A percentile compares a stretch with the other conserved stretches of the same genome.
Evolutionary conservation across 2,888 invertebrate species (phyloP).

Genomic region (Diloba caeruleocephala): DNA sequence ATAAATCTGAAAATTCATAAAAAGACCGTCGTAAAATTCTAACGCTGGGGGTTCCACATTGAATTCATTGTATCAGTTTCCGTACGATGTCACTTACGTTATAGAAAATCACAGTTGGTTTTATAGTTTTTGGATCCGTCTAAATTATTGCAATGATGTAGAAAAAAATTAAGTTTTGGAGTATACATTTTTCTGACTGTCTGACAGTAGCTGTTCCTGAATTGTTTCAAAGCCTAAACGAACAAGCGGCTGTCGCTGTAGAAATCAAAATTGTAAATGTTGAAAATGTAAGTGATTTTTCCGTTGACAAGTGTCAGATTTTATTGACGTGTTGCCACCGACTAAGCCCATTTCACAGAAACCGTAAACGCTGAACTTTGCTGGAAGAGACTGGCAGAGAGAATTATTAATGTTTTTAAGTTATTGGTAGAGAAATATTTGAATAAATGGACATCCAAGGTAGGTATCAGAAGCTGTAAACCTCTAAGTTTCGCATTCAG

Average conservation of each 20-base stretch:
- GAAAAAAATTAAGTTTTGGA: too few species aligned
- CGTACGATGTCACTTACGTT: too few species aligned
- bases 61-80: too few species aligned
- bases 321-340: conserved; percentile 76
- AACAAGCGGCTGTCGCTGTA: conserved; percentile 33
- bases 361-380: conserved; percentile 42
- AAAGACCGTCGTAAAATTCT: too few species aligned
- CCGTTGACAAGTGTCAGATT: conserved; percentile 79
- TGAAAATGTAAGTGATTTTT: conserved; percentile 72
- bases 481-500: conserved; percentile 5
- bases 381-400: conserved; percentile 57
- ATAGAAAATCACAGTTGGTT: too few species aligned
- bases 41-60: too few species aligned
- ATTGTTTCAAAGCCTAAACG: conserved; percentile 21
- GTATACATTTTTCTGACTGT: neutral
- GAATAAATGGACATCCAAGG: conserved; percentile 22
- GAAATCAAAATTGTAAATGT: conserved; percentile 59
- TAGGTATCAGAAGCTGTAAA: conserved; percentile 13
- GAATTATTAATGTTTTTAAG: conserved; percentile 29
- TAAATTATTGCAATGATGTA: too few species aligned
- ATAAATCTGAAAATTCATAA: too few species aligned
- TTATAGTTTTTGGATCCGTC: too few species aligned
- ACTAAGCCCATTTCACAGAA: conserved; percentile 73
- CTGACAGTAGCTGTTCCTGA: neutral
- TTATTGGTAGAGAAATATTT: conserved; percentile 22